phyloP scores from a whole-genome alignment of 2,888 invertebrate species.

The Melipona beecheii region DNA sequence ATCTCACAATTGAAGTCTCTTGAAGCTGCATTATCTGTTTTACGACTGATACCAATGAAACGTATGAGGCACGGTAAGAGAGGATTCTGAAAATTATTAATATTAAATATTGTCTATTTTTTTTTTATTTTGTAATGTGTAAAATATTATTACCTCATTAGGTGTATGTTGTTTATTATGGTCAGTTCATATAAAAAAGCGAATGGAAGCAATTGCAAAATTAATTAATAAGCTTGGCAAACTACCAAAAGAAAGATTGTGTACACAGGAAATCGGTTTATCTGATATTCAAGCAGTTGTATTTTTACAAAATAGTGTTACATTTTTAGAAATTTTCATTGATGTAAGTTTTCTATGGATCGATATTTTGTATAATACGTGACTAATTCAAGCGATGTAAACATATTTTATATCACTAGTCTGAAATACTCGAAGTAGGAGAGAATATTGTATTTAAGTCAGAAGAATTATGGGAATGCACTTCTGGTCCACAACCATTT shows the following conservation, averaged over 20 bases:
- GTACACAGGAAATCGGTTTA: constrained; percentile 91
- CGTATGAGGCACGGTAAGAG: constrained; percentile 87
- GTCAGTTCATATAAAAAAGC: constrained; percentile 94
- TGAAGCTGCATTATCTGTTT: constrained; percentile 89
- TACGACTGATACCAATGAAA: constrained; percentile 88
- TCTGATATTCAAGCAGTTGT: constrained; percentile 86
- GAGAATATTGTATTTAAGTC: constrained; percentile 84
- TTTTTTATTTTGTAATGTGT: not conserved
- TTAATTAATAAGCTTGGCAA: constrained; percentile 93
- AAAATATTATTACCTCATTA: constrained; percentile 50
- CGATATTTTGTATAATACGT: not conserved
- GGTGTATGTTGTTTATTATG: constrained; percentile 94
- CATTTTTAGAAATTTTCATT: constrained; percentile 86
- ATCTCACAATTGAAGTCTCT: constrained; percentile 88
- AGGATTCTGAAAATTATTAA: not conserved
- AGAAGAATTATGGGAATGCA: constrained; percentile 88
- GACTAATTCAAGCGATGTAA: not conserved
- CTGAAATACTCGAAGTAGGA: constrained; percentile 83
- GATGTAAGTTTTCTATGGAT: constrained; percentile 82
- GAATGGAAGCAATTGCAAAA: constrained; percentile 90
- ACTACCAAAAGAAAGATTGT: constrained; percentile 93
- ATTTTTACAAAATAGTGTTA: constrained; percentile 83
- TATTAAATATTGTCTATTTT: not conserved
- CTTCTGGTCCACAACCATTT: constrained; percentile 87
- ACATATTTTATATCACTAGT: constrained; percentile 74